A percentile compares a stretch with the other conserved stretches of the same genome.
These are phyloP conservation scores for Oscheius sp. DNA, from an alignment of 2,888 invertebrate species.

Conservation along the genomic window DNA sequence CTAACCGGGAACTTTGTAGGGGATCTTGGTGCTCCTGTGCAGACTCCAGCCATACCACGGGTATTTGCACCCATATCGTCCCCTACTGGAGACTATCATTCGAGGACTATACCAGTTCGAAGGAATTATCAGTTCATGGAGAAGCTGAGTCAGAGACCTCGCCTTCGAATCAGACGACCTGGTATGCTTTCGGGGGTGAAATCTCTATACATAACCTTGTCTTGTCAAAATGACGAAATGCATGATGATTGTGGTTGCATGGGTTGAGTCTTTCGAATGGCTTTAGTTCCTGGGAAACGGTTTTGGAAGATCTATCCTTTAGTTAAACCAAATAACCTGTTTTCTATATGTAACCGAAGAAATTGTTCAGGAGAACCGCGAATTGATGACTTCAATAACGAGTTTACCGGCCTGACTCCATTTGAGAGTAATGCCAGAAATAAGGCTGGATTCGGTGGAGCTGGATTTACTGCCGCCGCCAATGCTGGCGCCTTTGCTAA, in stretches of 20 bases:
- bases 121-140: conserved; percentile 61
- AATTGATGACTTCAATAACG: conserved; percentile 15
- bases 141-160: conserved; percentile 64
- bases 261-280: conserved; percentile 7
- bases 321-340: not conserved
- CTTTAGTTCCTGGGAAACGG: conserved; percentile 19
- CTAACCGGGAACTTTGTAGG: conserved; percentile 27
- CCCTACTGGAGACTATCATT: conserved; percentile 45
- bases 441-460: conserved; percentile 39
- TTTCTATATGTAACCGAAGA: not conserved
- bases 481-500: conserved; percentile 4
- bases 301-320: no score
- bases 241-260: not conserved
- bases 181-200: conserved; percentile 43
- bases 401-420: conserved; percentile 52
- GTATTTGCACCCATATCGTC: conserved; percentile 23
- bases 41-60: conserved; percentile 22
- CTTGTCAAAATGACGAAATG: conserved; percentile 7
- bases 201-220: not conserved
- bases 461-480: conserved; percentile 10
- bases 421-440: conserved; percentile 54
- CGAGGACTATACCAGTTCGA: conserved; percentile 47
- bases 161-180: conserved; percentile 64
- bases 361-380: conserved; percentile 13
- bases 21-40: conserved; percentile 29